Conservation (phyloP, 2,797 vertebrate species). For the Centroberyx gerrardi region DNA sequence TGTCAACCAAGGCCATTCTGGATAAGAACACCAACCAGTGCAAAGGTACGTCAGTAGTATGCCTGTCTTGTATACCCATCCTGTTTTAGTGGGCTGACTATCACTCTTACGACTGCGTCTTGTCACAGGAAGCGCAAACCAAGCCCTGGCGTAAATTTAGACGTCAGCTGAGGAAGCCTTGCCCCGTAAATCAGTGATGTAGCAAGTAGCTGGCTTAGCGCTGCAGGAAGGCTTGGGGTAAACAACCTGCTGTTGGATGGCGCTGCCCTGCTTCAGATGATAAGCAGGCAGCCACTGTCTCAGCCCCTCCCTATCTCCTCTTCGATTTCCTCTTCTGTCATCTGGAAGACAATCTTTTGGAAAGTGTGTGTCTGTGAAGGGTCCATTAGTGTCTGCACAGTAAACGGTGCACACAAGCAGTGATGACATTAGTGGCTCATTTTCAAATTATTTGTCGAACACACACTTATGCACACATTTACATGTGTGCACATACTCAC, state of each 20-base stretch:
- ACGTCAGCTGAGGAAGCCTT: slow-evolving; percentile 46
- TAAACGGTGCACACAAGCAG: slow-evolving; percentile 44
- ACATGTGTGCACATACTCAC: slow-evolving; percentile 37
- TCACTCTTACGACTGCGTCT: slow-evolving; percentile 38
- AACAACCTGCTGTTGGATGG: slow-evolving; percentile 53
- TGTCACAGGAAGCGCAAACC: slow-evolving; percentile 38
- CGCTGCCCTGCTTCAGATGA: slow-evolving; percentile 36
- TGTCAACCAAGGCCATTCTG: slow-evolving; percentile 98
- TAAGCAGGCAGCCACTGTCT: slow-evolving; percentile 30
- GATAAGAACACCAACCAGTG: slow-evolving; percentile 99
- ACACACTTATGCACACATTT: slow-evolving; percentile 20
- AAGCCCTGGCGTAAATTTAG: slow-evolving; percentile 46
- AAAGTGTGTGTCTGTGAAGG: slow-evolving; percentile 25
- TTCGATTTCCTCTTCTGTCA: slow-evolving; percentile 49
- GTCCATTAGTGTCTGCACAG: slow-evolving; percentile 41
- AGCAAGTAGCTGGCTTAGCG: slow-evolving; percentile 25
- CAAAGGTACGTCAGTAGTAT: slow-evolving; percentile 89
- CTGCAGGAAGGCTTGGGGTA: slow-evolving; percentile 50
- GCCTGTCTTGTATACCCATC: slow-evolving; percentile 11
- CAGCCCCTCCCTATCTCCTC: slow-evolving; percentile 23
- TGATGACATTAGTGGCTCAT: slow-evolving; percentile 47
- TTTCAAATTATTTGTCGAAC: slow-evolving; percentile 39
- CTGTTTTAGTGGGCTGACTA: slow-evolving; percentile 33
- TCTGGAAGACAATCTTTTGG: slow-evolving; percentile 44
- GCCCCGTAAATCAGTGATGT: slow-evolving; percentile 56